These are phyloP conservation scores for Sclerurus mexicanus DNA, from an alignment of 2,113 vertebrate species.

Conservation along the genomic window DNA sequence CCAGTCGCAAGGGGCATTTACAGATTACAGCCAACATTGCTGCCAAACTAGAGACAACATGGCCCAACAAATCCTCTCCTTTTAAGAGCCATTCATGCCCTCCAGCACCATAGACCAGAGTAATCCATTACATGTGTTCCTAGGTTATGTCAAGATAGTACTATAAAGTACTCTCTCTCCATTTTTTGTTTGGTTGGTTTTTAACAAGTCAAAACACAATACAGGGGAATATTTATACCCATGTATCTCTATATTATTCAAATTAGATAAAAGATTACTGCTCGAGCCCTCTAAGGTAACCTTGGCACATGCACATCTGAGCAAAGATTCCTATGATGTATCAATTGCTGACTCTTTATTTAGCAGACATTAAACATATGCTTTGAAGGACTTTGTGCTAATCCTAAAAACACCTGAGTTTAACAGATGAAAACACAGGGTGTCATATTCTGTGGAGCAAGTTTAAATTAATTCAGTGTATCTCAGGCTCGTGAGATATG, in stretches of 20 bases:
- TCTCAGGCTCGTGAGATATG: neutral
- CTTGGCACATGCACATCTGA: neutral
- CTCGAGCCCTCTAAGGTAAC: neutral
- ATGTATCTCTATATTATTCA: neutral
- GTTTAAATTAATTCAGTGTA: neutral
- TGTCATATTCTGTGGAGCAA: neutral
- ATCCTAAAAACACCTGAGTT: neutral
- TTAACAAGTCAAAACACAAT: neutral
- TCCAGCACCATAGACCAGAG: neutral
- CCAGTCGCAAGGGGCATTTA: neutral
- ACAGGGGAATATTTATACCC: neutral
- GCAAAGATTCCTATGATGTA: neutral
- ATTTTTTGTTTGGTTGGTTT: neutral
- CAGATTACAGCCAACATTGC: neutral
- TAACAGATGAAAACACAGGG: neutral
- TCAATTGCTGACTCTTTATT: neutral
- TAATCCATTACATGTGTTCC: neutral
- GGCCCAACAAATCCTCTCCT: neutral
- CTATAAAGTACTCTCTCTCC: too few relatives aligned
- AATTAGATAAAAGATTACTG: neutral
- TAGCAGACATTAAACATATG: neutral
- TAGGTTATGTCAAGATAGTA: neutral
- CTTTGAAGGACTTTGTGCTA: neutral
- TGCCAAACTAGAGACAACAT: neutral
- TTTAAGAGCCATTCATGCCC: neutral